A percentile compares a stretch with the other conserved stretches of the same genome.
Conservation (phyloP, 2,888 invertebrate genomes). For the Zootermopsis nevadensis region DNA sequence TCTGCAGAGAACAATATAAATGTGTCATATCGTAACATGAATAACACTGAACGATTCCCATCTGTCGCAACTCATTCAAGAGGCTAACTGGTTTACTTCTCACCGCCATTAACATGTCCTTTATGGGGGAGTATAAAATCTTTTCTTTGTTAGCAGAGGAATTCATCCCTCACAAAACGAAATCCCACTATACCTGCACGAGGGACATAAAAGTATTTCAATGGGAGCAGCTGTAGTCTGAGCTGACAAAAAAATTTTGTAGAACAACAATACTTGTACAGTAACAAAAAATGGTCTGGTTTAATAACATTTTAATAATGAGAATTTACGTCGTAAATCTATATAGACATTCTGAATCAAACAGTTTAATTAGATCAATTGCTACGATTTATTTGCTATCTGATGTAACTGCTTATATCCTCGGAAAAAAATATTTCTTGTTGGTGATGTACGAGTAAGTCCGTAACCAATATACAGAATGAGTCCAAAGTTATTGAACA, state of each 20-base stretch:
- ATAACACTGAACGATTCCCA: background rate
- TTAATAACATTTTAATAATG: slow-evolving; percentile 9
- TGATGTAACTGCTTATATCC: background rate
- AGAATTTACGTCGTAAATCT: background rate
- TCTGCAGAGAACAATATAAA: background rate
- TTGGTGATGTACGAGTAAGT: too few species aligned
- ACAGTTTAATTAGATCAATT: background rate
- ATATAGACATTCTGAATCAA: background rate
- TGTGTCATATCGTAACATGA: background rate
- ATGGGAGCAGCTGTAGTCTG: too few species aligned
- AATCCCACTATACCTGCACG: background rate
- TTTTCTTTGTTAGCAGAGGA: background rate
- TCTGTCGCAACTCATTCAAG: background rate
- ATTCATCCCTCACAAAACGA: background rate
- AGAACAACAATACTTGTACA: too few species aligned
- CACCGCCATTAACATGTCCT: background rate
- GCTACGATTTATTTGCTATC: background rate
- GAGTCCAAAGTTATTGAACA: too few species aligned
- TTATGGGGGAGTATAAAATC: background rate
- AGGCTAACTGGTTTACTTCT: background rate
- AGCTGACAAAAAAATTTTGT: too few species aligned
- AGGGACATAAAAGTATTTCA: too few species aligned
- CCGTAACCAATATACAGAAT: too few species aligned
- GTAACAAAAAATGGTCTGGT: background rate
- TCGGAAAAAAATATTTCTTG: too few species aligned